These are phyloP conservation scores for Anodontia alba DNA, from an alignment of 2,888 invertebrate species.

Conservation along the genomic window DNA sequence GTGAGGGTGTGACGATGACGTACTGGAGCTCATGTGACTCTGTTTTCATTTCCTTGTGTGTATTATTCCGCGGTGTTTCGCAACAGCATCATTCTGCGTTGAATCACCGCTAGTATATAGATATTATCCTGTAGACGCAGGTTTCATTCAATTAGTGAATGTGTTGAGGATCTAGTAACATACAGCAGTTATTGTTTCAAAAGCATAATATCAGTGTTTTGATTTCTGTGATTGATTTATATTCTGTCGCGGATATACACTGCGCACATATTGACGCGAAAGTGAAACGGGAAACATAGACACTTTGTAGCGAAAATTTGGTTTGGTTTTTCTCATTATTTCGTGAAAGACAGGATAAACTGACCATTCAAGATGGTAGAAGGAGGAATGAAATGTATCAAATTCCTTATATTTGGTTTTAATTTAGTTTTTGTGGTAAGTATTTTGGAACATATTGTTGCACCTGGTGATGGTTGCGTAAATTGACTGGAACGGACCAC, in stretches of 20 bases:
- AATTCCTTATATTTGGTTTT: conserved; percentile 81
- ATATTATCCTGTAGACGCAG: not conserved
- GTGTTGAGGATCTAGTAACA: not conserved
- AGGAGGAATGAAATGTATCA: conserved; percentile 84
- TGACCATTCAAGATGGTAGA: conserved; percentile 79
- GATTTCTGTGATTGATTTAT: not conserved
- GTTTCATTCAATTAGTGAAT: not conserved
- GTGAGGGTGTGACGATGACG: not conserved
- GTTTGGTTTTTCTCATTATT: not conserved
- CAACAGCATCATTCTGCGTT: not conserved
- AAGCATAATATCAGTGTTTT: not conserved
- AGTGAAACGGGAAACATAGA: not conserved
- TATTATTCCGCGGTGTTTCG: conserved; percentile 8
- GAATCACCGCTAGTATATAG: not conserved
- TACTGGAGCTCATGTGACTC: not conserved
- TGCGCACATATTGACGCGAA: not conserved
- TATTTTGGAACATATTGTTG: no score
- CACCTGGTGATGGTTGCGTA: no score
- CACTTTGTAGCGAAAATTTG: not conserved
- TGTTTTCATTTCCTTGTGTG: conserved; percentile 13
- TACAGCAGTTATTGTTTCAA: not conserved
- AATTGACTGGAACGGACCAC: no score
- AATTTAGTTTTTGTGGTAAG: conserved; percentile 84
- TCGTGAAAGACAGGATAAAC: conserved; percentile 10
- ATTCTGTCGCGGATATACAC: not conserved